Evolutionary conservation across 2,888 invertebrate species (phyloP), one percentile per base, ranked within the genome.

Genomic region (Agrenia bidenticulata): DNA sequence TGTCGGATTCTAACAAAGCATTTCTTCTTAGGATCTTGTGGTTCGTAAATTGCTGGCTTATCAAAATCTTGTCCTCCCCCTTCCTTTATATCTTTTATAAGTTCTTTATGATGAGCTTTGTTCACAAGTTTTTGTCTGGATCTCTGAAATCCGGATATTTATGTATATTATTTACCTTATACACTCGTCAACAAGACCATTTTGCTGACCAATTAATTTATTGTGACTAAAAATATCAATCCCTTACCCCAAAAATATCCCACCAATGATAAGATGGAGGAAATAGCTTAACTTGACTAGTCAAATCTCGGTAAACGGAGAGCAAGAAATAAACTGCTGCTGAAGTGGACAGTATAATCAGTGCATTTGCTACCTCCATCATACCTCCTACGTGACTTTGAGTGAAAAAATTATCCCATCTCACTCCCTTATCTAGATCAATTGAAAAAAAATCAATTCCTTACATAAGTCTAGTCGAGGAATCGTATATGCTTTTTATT

Each of bases 1-100:
- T 69, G 41, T 24, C 74, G 55, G 13, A 73, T 37, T 15, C 62
- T 61, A 15, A 74, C 70, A 50, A 59, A 60, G 23, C 65, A 67
- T 15, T 63, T 53, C n/a, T 55, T 58, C n/a, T 62, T 45, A 2
- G 45, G 23, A 27, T 39, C 24, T 9, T 42, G 53, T 15, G 64
- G 65, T 24, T 74, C 71, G 45, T 70, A 74, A 21, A 74, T 53
- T 1, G 32, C 63, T 15, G 73, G 70, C 49, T 70, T 73, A 15
- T 59, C 61, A 65, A 69, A 73, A 4, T 61, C 53, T 0, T 71
- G 56, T 1, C 53, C 60, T 17, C n/a, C 41, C 4, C 54, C 61
- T 17, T 37, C 50, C 19, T 45, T 49, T 19, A 51, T 45, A 9
- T 68, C 64, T 5, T 59, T 42, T 5, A 49, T 17, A 1, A 66